Evolutionary conservation across 2,888 invertebrate genomes (phyloP).

Genomic region (Isotomurus palustris): DNA sequence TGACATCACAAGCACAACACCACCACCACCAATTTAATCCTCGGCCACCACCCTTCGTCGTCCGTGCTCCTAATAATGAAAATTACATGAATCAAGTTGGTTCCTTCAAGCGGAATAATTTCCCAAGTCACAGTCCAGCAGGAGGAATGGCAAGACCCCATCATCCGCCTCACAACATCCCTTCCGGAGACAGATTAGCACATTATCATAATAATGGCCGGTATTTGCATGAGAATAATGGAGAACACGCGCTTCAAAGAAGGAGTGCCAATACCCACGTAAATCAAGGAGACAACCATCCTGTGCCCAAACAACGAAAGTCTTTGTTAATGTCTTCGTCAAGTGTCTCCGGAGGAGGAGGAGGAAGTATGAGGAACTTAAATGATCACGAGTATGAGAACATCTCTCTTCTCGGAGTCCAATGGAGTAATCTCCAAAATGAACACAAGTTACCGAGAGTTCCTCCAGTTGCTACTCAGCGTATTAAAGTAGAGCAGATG

Average conservation of each 20-base stretch:
- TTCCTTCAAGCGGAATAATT: conserved; percentile 21
- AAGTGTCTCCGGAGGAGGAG: background rate
- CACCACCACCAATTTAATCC: conserved; percentile 4
- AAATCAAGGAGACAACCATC: no score
- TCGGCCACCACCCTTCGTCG: conserved; percentile 9
- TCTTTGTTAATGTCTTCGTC: background rate
- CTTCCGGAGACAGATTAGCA: background rate
- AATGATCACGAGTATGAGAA: no score
- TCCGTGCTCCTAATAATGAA: conserved; percentile 1
- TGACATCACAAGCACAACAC: conserved; percentile 3
- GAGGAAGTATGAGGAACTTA: background rate
- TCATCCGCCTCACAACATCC: background rate
- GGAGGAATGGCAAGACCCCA: no score
- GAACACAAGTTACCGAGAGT: conserved; percentile 28
- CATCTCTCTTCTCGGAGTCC: no score
- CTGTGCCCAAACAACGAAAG: conserved; percentile 1
- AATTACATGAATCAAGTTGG: conserved; percentile 17
- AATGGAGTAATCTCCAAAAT: conserved; percentile 19
- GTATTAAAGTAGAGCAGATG: conserved; percentile 18
- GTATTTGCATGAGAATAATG: background rate
- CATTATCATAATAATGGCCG: background rate
- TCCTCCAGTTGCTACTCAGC: conserved; percentile 10
- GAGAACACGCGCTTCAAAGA: background rate
- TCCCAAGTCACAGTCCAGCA: conserved; percentile 3
- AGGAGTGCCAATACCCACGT: no score